Base-by-base conservation (phyloP, 2,888 invertebrate genomes). In the Anoncus sp. region DNA sequence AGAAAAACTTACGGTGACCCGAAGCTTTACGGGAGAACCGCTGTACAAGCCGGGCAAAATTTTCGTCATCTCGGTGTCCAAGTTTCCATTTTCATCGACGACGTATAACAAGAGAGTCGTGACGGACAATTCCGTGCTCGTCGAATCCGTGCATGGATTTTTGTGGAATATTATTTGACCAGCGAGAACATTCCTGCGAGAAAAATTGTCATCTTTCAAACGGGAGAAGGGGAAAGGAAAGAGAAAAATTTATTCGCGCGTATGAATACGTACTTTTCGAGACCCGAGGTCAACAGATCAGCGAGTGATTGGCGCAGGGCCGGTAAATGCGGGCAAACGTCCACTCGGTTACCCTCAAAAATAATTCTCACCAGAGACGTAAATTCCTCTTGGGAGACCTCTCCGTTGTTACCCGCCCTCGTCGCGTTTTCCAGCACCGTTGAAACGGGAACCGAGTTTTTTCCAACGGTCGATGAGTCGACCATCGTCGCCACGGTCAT, bases 41-140 rank as follows among this genome's bases (percentile, higher is more conserved):
- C 87, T 79, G 77, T 86, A 88, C 51, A 90, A 80, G 60, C 74
- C 83, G n/a, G 89, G 89, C 53, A 91, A 71, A 27, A 83, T 82
- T 74, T 88, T 88, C 10, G 91, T 91, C 84, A 87, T 85, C 5
- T 81, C 47, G 12, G 59, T 80, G 72, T 91, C 88, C 65, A 90
- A 88, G 45, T 82, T 86, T 27, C 89, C 87, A 16, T 86, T 81
- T 57, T 86, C 84, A 78, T 90, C 87, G 31, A 88, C 85, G 4
- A 90, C 85, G 80, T 90, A 90, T 67, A 90, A 81, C 31, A 87
- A 57, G 16, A 90, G 81, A 2, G 88, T 77, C 31, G 87, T 85
- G 20, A 86, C 47, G 4, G 85, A 71, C 24, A 66, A 53, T 31
- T 87, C 87, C 31, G 81, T 75, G 9, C 83, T 53, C 51, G 59